Conservation (phyloP, 2,888 invertebrate species). For the Agonopterix heracliana region DNA sequence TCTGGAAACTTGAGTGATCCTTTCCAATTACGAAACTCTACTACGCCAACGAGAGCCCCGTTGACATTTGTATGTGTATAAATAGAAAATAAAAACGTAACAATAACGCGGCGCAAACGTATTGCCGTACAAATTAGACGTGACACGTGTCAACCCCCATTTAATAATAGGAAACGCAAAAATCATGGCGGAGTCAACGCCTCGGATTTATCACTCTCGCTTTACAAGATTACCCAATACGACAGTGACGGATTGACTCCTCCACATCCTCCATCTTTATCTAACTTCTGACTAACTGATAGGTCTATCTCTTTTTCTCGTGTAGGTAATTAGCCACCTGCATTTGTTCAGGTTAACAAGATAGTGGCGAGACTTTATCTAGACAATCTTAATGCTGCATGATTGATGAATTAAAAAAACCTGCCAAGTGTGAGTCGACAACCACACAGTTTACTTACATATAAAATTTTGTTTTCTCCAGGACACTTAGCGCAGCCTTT, state of each 20-base stretch:
- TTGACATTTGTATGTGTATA: no score
- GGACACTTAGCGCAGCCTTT: no score
- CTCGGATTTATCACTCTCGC: constrained; percentile 63
- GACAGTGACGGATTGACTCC: constrained; percentile 72
- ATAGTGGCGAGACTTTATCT: constrained; percentile 59
- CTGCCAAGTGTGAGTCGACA: no score
- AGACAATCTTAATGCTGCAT: constrained; percentile 59
- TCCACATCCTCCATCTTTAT: constrained; percentile 32
- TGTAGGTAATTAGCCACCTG: constrained; percentile 65
- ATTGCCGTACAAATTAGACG: constrained; percentile 25
- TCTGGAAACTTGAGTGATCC: no score
- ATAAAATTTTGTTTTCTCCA: background rate
- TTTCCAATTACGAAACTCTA: no score
- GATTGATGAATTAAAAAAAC: constrained; percentile 50
- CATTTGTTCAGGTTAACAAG: constrained; percentile 64
- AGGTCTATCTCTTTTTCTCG: constrained; percentile 32
- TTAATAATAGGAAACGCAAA: constrained; percentile 54
- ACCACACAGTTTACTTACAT: background rate
- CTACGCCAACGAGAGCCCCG: no score
- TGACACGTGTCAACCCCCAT: constrained; percentile 40
- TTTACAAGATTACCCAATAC: constrained; percentile 67
- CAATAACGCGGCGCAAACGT: constrained; percentile 6
- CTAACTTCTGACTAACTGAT: constrained; percentile 18
- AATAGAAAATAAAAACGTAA: background rate
- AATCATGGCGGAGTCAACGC: constrained; percentile 51